Evolutionary conservation across 2,797 vertebrate genomes (phyloP).

Genomic region (Setipinna tenuifilis): DNA sequence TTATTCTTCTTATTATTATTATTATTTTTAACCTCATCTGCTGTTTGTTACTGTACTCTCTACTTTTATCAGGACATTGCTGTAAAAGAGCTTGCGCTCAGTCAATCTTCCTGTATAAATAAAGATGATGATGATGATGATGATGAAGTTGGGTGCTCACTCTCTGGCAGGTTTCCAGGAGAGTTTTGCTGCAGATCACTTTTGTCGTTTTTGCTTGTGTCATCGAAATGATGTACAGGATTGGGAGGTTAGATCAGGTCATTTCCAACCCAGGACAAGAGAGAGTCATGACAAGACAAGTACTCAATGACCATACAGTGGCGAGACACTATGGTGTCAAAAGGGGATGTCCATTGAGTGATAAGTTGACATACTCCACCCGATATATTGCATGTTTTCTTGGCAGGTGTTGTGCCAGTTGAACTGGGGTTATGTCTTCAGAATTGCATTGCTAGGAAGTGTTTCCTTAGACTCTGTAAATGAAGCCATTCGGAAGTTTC

Average conservation of each 20-base stretch:
- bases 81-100: no score
- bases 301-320: background rate
- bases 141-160: slow-evolving; percentile 29
- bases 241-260: slow-evolving; percentile 15
- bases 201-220: slow-evolving; percentile 25
- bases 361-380: slow-evolving; percentile 28
- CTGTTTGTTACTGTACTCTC: no score
- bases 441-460: slow-evolving; percentile 27
- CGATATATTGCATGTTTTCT: slow-evolving; percentile 24
- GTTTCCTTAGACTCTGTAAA: slow-evolving; percentile 48
- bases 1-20: no score
- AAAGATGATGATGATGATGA: no score
- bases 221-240: background rate
- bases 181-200: slow-evolving; percentile 12
- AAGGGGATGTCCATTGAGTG: slow-evolving; percentile 10
- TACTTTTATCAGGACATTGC: no score
- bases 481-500: slow-evolving; percentile 37
- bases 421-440: slow-evolving; percentile 49
- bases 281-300: slow-evolving; percentile 9
- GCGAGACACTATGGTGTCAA: slow-evolving; percentile 13
- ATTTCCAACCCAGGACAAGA: background rate
- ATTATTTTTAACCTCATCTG: no score
- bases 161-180: slow-evolving; percentile 30
- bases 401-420: slow-evolving; percentile 32
- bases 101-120: no score